Conservation (phyloP, 2,888 invertebrate species). For the Chymomyza amoena region DNA sequence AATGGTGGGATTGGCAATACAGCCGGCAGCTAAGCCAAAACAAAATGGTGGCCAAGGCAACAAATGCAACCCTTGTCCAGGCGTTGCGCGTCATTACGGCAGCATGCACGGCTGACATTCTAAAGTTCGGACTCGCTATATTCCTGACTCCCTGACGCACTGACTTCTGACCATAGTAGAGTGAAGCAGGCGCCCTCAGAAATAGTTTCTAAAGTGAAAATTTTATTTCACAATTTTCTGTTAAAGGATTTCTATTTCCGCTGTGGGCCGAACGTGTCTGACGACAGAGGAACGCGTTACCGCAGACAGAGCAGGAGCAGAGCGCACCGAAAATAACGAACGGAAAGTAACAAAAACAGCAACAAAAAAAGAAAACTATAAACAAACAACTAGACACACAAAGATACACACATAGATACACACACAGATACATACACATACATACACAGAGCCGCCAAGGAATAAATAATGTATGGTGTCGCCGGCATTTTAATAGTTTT, state of each 20-base stretch:
- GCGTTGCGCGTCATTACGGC: conserved; percentile 66
- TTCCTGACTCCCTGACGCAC: not conserved
- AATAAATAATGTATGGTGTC: conserved; percentile 69
- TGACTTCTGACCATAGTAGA: not conserved
- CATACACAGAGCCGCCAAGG: conserved; percentile 14
- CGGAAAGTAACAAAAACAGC: conserved; percentile 1
- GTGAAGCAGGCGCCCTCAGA: conserved; percentile 18
- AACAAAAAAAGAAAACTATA: conserved; percentile 30
- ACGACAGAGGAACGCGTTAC: not conserved
- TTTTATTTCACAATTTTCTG: conserved; percentile 63
- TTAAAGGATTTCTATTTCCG: conserved; percentile 71
- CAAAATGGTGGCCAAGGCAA: conserved; percentile 8
- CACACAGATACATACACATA: conserved; percentile 12
- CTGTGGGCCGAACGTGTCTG: conserved; percentile 21
- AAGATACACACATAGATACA: conserved; percentile 28
- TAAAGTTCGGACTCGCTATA: not conserved
- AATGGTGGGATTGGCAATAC: conserved; percentile 27
- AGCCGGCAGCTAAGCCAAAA: not conserved
- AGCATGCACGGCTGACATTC: conserved; percentile 51
- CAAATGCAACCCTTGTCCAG: conserved; percentile 11
- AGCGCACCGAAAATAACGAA: conserved; percentile 8
- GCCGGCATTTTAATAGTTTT: conserved; percentile 71
- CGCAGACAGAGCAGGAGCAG: too few species aligned
- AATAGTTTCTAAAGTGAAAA: conserved; percentile 64
- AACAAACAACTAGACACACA: conserved; percentile 33